phyloP scores from a whole-genome alignment of 2,113 vertebrate species.

The Hemiprocne comata region DNA sequence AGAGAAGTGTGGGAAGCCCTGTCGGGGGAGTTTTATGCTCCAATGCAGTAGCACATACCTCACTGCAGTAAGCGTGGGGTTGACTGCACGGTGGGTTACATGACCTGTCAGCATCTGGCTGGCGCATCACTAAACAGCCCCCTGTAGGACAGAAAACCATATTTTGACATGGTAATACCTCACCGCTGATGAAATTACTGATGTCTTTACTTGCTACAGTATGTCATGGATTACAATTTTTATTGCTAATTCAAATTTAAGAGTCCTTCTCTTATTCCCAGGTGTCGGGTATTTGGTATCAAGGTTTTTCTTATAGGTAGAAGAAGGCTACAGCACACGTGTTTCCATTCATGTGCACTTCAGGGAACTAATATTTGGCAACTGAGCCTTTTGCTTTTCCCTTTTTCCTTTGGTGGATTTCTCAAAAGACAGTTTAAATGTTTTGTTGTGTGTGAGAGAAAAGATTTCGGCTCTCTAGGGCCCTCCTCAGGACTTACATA shows the following conservation, averaged over 20 bases:
- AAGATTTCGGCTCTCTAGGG: background rate
- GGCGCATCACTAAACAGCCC: conserved; percentile 86
- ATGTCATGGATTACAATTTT: background rate
- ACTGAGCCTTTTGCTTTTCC: background rate
- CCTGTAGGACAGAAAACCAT: conserved; percentile 81
- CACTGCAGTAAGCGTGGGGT: conserved; percentile 89
- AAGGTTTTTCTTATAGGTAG: background rate
- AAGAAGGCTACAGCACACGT: background rate
- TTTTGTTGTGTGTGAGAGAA: background rate
- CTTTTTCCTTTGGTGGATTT: background rate
- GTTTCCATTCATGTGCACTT: background rate
- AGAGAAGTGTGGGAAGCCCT: background rate
- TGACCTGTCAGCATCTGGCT: conserved; percentile 86
- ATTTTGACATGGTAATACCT: conserved; percentile 61
- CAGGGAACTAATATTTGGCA: background rate
- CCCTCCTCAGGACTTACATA: background rate
- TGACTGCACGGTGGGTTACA: conserved; percentile 91
- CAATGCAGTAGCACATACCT: conserved; percentile 81
- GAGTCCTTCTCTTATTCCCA: background rate
- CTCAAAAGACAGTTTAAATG: background rate
- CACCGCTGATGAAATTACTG: background rate
- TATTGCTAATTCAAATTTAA: background rate
- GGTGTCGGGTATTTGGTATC: background rate
- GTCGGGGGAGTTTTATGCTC: background rate
- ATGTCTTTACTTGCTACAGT: background rate